A percentile compares a stretch with the other conserved stretches of the same genome.
These are phyloP conservation scores for Lysandra coridon DNA, from an alignment of 2,888 invertebrate species.

Conservation along the genomic window DNA sequence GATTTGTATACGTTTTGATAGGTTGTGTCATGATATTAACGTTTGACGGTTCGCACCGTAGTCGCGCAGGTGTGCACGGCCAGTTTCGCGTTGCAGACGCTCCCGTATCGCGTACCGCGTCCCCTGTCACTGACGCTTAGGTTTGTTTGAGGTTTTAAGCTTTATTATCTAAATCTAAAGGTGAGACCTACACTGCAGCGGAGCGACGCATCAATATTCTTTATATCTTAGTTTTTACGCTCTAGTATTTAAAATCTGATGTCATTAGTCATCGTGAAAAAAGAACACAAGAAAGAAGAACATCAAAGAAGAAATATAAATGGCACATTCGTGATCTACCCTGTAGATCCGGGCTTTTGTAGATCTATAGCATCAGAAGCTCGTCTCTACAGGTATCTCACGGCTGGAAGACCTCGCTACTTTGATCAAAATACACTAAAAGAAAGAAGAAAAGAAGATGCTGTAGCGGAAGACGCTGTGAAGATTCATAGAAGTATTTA, in stretches of 20 bases:
- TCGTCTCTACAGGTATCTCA: slow-evolving; percentile 99
- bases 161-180: no score
- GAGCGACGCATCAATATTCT: no score
- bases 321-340: slow-evolving; percentile 99
- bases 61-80: no score
- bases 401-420: slow-evolving; percentile 94
- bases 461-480: background rate
- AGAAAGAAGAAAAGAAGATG: slow-evolving; percentile 33
- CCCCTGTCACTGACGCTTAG: no score
- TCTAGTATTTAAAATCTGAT: background rate
- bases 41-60: no score
- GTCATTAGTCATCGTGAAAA: slow-evolving; percentile 17
- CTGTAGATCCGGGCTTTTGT: slow-evolving; percentile 99
- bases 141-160: no score
- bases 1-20: no score
- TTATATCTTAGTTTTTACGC: background rate
- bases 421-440: slow-evolving; percentile 44
- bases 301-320: slow-evolving; percentile 43
- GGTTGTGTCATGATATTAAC: no score
- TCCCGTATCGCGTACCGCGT: no score
- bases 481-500: background rate
- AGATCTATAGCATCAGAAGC: slow-evolving; percentile 97
- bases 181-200: no score
- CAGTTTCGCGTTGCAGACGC: no score
- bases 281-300: slow-evolving; percentile 32